These are phyloP conservation scores for Poecile atricapillus DNA, from an alignment of 2,113 vertebrate genomes.

Conservation along the genomic window DNA sequence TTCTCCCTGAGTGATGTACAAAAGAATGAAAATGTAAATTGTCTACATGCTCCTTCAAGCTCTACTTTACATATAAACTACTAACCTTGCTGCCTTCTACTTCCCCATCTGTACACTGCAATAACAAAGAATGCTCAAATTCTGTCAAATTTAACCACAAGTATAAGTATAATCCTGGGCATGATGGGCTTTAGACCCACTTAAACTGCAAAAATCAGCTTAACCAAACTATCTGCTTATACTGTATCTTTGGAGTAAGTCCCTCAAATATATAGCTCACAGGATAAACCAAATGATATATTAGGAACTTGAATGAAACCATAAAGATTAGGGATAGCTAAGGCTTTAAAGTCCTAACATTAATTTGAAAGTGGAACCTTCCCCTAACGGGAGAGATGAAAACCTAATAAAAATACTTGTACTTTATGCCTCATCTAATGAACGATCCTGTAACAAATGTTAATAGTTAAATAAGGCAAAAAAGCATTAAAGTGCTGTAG, in stretches of 20 bases:
- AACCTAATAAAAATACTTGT: not conserved
- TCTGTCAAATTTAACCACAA: constrained; percentile 30
- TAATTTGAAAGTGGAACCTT: constrained; percentile 14
- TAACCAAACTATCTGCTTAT: constrained; percentile 34
- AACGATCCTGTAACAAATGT: not conserved
- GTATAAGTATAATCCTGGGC: constrained; percentile 32
- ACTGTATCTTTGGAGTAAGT: constrained; percentile 25
- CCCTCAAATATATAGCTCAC: not conserved
- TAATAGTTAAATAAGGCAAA: constrained; percentile 26
- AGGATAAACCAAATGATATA: not conserved
- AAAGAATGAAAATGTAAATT: constrained; percentile 8
- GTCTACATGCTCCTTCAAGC: not conserved
- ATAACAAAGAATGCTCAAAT: not conserved
- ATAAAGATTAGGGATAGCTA: constrained; percentile 34
- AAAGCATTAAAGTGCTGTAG: not conserved
- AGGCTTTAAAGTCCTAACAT: constrained; percentile 33
- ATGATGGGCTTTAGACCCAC: constrained; percentile 30
- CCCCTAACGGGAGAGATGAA: constrained; percentile 1
- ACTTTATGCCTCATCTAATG: not conserved
- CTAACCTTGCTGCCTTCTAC: not conserved
- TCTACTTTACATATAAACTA: not conserved
- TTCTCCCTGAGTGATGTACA: constrained; percentile 12
- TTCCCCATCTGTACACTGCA: not conserved
- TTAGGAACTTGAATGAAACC: constrained; percentile 6
- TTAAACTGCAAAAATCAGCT: constrained; percentile 50